Base-by-base conservation (phyloP, 2,797 vertebrate species). In the Calcarius lapponicus region DNA sequence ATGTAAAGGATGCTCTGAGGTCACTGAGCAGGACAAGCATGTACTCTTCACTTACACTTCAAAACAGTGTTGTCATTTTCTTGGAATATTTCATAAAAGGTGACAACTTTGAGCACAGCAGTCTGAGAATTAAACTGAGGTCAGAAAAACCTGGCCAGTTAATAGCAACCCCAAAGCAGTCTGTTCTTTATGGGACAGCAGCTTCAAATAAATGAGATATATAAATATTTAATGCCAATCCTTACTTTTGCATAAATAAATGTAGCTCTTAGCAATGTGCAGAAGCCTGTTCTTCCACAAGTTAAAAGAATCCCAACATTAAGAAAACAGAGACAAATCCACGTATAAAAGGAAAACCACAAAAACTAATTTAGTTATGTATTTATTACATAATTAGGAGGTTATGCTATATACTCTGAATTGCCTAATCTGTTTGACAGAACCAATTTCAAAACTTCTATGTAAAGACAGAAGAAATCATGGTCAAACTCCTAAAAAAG, bases 31-130 rank as follows among this genome's bases (percentile, higher is more conserved):
- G 67, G 45, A 84, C 13, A 32, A 80, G 45, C 45, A 47, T 6
- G 71, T 89, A 80, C 50, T 91, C 53, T 83, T 94, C 83, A 73
- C 71, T 88, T 79, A 84, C 62, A 76, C 78, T 92, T 93, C 81
- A 82, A 53, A 83, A 71, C 9, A 65, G 57, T 42, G 50, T 40
- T 85, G 84, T 67, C 86, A 58, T 92, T 90, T 94, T 88, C 86
- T 86, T 92, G 88, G 74, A 92, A 74, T 53, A 38, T 57, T 80
- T 92, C 43, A 82, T 34, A 50, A 31, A 89, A 89, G 81, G 74
- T 60, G 74, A 89, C 57, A 80, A 73, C 69, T 81, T 92, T 43
- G 86, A 80, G 80, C 53, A 86, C 40, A 86, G 80, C 22, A 67
- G 43, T 28, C 45, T 62, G 53, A 93, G 60, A 88, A 91, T 64